A percentile compares a stretch with the other conserved stretches of the same genome.
These are phyloP conservation scores for Hypomecis punctinalis DNA, from an alignment of 2,888 invertebrate species.

Conservation along the genomic window DNA sequence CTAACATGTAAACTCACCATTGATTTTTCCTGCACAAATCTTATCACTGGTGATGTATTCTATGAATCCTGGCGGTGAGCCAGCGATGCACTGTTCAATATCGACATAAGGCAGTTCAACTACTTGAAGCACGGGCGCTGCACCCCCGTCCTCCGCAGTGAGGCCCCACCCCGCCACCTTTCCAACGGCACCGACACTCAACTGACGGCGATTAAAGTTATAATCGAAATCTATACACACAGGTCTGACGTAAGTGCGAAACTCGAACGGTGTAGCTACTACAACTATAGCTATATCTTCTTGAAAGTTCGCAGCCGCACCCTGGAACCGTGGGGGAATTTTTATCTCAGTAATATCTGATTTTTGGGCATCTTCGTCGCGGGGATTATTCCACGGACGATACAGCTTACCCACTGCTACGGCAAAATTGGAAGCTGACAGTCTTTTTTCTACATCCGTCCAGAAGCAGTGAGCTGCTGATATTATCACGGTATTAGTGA, in stretches of 20 bases:
- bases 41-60: slow-evolving; percentile 31
- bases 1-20: too few relatives aligned
- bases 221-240: slow-evolving; percentile 64
- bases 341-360: slow-evolving; percentile 18
- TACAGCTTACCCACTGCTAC: slow-evolving; percentile 30
- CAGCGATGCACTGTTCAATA: slow-evolving; percentile 18
- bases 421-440: slow-evolving; percentile 2
- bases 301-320: slow-evolving; percentile 70
- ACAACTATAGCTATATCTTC: slow-evolving; percentile 78
- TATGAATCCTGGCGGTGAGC: slow-evolving; percentile 23
- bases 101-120: slow-evolving; percentile 28
- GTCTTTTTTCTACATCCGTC: neutral
- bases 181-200: slow-evolving; percentile 15
- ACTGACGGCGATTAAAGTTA: slow-evolving; percentile 24
- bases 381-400: slow-evolving; percentile 18
- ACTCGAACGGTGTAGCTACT: slow-evolving; percentile 58
- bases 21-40: slow-evolving; percentile 32
- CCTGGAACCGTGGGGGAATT: slow-evolving; percentile 60
- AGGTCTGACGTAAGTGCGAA: slow-evolving; percentile 66
- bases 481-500: neutral
- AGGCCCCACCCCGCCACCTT: slow-evolving; percentile 37
- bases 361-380: slow-evolving; percentile 21
- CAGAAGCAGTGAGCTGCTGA: neutral
- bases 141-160: slow-evolving; percentile 17
- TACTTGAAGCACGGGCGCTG: slow-evolving; percentile 23